Base-by-base conservation (phyloP, 2,888 invertebrate species). In the Xanthia togata region DNA sequence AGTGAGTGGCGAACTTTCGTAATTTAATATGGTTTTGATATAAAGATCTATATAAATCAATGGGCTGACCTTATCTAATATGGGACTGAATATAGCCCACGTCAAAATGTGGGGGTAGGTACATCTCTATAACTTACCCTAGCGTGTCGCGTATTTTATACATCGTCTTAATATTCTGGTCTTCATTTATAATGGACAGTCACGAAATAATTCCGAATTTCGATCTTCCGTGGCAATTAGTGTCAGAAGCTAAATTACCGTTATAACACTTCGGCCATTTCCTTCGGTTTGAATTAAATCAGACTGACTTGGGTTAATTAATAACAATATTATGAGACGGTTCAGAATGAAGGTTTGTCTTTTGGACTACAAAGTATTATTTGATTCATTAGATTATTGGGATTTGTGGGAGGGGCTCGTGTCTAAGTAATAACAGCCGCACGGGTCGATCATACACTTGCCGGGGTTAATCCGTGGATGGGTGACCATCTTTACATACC, bases 231-330 rank as follows among this genome's bases (percentile, higher is more conserved):
- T 74, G 65, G 81, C 83, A 86, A 87, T 87, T 83, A 85, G 74
- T 72, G 86, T 85, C 83, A 75, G 83, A 79, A 41, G 69, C 53
- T 79, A 78, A 87, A 85, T 85, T 80, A 82, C 80, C 76, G 85
- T 72, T 82, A 59, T 84, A 81, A 70, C 60, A 63, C 74, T 81
- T 71, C 55, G 73, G 53, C 50, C 71, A 73, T 73, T 74, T 74
- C 64, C 77, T 76, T 64, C 72, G 50, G 76, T 71, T 73, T 70
- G 60, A 85, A 77, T 82, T 77, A 76, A 76, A 84, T 83, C 73
- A 77, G 76, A 65, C 73, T 70, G 77, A 71, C 68, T 72, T 76
- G 60, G 35, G 76, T 81, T 83, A 76, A 83, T 83, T 81, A 84
- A 84, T 81, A 81, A 73, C 70, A 81, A 83, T 85, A 81, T 85